These are phyloP conservation scores for Pinna nobilis DNA, from an alignment of 1,140 invertebrate genomes.

Conservation along the genomic window DNA sequence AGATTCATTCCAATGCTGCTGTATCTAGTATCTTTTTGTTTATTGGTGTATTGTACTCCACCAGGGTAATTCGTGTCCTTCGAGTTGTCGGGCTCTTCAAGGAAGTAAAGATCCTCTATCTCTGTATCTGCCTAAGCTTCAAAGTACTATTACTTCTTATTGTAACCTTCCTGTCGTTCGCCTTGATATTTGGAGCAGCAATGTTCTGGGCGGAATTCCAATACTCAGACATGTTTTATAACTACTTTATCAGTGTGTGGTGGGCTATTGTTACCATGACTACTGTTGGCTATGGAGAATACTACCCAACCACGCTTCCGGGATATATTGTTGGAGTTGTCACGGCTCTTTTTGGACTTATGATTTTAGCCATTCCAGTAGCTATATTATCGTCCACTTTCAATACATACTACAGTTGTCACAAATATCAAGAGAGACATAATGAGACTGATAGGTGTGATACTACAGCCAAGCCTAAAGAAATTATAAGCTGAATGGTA, in stretches of 20 bases:
- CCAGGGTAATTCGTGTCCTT: too few species aligned
- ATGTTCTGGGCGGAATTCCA: conserved; percentile 8
- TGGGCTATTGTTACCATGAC: conserved; percentile 78
- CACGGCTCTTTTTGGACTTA: conserved; percentile 98
- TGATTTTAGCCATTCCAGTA: conserved; percentile 99
- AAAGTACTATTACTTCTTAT: conserved; percentile 14
- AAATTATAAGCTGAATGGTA: too few species aligned
- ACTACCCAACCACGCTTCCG: conserved; percentile 52
- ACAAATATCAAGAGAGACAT: conserved; percentile 9
- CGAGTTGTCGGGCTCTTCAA: too few species aligned
- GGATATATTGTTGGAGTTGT: conserved; percentile 63
- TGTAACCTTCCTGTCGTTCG: neutral
- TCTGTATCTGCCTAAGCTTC: conserved; percentile 6
- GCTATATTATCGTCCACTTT: conserved; percentile 68
- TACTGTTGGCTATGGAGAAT: conserved; percentile 76
- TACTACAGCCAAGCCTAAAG: too few species aligned
- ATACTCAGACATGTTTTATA: conserved; percentile 36
- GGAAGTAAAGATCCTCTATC: too few species aligned
- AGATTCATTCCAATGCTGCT: too few species aligned
- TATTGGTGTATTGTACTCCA: too few species aligned
- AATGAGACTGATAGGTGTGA: too few species aligned
- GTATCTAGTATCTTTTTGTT: too few species aligned
- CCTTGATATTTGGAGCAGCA: conserved; percentile 13
- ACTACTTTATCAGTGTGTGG: conserved; percentile 65
- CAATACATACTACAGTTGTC: conserved; percentile 68